These are phyloP conservation scores for Danaus plexippus DNA, from an alignment of 1,140 invertebrate genomes.

Conservation along the genomic window DNA sequence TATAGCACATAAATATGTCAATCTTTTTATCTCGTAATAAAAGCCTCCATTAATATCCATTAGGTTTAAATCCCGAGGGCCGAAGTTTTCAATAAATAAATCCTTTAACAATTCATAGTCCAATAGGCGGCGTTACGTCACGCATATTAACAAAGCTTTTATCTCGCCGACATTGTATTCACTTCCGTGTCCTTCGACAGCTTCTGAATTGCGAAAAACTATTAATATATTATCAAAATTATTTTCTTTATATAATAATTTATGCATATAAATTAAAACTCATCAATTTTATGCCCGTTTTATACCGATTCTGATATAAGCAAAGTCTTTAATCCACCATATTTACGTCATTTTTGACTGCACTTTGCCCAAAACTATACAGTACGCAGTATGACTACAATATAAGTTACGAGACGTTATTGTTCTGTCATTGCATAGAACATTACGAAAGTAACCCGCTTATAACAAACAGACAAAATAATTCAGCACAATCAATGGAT, in stretches of 20 bases:
- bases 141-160: slow-evolving; percentile 60
- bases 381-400: no score
- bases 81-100: slow-evolving; percentile 35
- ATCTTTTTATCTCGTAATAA: no score
- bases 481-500: no score
- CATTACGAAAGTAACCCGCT: slow-evolving; percentile 35
- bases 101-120: slow-evolving; percentile 42
- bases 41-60: slow-evolving; percentile 12
- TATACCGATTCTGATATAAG: no score
- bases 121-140: slow-evolving; percentile 51
- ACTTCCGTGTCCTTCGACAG: slow-evolving; percentile 35
- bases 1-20: no score
- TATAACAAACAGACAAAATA: slow-evolving; percentile 5
- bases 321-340: no score
- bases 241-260: no score
- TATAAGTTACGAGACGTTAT: slow-evolving; percentile 49
- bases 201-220: no score
- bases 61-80: slow-evolving; percentile 17
- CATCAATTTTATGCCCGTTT: no score
- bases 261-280: no score
- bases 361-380: no score
- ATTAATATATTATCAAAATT: no score
- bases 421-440: slow-evolving; percentile 23
- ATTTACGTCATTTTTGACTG: slow-evolving; percentile 9
- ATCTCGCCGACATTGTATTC: slow-evolving; percentile 58